Evolutionary conservation across 2,113 vertebrate genomes (phyloP).

Genomic region (Sterrhoptilus dennistouni): DNA sequence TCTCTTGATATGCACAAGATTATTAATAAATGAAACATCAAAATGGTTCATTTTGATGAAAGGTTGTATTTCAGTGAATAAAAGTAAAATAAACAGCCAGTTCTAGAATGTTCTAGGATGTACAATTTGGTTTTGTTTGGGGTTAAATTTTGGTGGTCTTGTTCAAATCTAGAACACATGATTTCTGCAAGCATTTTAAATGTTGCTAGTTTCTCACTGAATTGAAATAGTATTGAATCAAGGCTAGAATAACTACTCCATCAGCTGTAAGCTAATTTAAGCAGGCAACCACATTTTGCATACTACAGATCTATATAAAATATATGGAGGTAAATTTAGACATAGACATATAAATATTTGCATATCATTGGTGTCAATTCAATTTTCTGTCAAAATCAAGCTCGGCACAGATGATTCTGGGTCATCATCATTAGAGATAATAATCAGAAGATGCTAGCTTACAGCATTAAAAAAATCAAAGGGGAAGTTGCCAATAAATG

Average conservation of each 20-base stretch:
- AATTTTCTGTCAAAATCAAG: constrained; percentile 15
- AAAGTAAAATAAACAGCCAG: not conserved
- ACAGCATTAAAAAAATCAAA: not conserved
- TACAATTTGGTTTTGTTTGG: not conserved
- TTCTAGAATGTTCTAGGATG: not conserved
- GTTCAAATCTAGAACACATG: not conserved
- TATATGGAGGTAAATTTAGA: not conserved
- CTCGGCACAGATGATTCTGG: not conserved
- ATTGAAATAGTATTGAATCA: not conserved
- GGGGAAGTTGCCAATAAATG: not conserved
- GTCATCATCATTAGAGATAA: not conserved
- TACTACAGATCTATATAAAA: not conserved
- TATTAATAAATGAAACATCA: not conserved
- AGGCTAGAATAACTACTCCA: not conserved
- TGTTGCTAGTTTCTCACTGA: not conserved
- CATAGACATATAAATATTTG: not conserved
- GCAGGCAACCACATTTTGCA: not conserved
- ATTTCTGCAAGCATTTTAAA: not conserved
- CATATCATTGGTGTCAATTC: not conserved
- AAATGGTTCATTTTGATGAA: not conserved
- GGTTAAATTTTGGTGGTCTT: not conserved
- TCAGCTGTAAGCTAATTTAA: not conserved
- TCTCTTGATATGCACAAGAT: not conserved
- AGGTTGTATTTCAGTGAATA: not conserved
- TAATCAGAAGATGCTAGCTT: not conserved